phyloP scores from a whole-genome alignment of 2,113 vertebrate genomes.

The Apeltes quadracus region DNA sequence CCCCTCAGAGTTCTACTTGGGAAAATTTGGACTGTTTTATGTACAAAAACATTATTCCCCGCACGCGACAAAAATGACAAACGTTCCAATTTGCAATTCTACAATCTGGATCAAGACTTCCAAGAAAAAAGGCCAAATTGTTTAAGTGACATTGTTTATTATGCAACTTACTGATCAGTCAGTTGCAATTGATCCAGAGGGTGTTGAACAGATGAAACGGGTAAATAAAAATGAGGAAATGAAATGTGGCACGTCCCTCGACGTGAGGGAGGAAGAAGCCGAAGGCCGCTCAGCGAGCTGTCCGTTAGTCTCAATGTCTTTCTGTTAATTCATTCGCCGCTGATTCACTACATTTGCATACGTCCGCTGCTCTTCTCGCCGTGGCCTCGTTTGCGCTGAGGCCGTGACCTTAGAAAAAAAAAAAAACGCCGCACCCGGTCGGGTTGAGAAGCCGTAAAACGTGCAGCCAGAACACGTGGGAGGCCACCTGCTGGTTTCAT shows the following conservation, averaged over 20 bases:
- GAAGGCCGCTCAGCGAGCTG: slow-evolving; percentile 25
- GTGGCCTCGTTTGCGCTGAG: slow-evolving; percentile 48
- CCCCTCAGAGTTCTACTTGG: slow-evolving; percentile 13
- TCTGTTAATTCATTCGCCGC: slow-evolving; percentile 52
- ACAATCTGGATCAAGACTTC: not conserved
- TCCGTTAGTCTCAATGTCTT: slow-evolving; percentile 50
- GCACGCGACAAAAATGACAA: not conserved
- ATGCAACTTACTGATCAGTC: slow-evolving; percentile 11
- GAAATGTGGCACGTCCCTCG: slow-evolving; percentile 45
- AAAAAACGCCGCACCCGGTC: not conserved
- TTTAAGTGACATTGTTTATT: not conserved
- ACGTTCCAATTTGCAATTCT: slow-evolving; percentile 28
- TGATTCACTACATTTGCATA: slow-evolving; percentile 61
- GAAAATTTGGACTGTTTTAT: slow-evolving; percentile 20
- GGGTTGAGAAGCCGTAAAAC: too few species aligned
- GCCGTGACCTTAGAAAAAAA: slow-evolving; percentile 43
- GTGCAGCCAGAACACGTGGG: too few species aligned
- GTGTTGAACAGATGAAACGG: slow-evolving; percentile 29
- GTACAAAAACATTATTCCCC: not conserved
- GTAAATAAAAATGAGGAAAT: slow-evolving; percentile 33
- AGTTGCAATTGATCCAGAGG: slow-evolving; percentile 31
- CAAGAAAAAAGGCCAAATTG: not conserved
- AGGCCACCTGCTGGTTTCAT: not conserved
- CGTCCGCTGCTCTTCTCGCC: slow-evolving; percentile 41
- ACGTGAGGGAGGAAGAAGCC: slow-evolving; percentile 23